phyloP scores from a whole-genome alignment of 2,113 vertebrate genomes.

The Python bivittatus region DNA sequence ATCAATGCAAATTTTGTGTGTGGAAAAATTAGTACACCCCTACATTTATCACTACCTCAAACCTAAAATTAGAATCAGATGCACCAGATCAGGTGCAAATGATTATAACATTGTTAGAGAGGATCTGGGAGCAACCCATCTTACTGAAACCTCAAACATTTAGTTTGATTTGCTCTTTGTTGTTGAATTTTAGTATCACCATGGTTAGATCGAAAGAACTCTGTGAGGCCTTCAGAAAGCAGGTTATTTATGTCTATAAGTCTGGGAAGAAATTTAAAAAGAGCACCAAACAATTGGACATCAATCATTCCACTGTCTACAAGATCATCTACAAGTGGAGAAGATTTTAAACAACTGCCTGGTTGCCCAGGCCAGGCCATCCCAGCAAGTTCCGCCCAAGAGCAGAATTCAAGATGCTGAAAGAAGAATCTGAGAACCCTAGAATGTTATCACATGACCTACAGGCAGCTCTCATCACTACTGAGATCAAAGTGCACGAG shows the following conservation, averaged over 20 bases:
- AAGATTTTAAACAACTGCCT: neutral
- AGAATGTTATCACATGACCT: neutral
- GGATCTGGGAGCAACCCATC: neutral
- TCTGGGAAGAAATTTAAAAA: neutral
- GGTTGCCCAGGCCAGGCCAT: neutral
- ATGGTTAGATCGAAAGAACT: neutral
- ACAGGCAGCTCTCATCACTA: neutral
- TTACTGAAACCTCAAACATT: neutral
- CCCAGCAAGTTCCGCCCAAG: neutral
- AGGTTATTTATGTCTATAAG: neutral
- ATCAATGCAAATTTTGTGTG: neutral
- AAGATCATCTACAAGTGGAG: neutral
- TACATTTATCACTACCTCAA: neutral
- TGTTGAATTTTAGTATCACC: neutral
- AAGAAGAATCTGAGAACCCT: neutral
- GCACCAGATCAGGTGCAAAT: neutral
- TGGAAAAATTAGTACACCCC: neutral
- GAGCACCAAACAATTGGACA: neutral
- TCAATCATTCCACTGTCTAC: neutral
- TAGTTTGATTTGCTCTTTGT: neutral
- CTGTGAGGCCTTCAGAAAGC: neutral
- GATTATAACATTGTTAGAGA: neutral
- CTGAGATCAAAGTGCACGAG: neutral
- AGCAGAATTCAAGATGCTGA: neutral
- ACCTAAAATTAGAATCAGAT: neutral